Evolutionary conservation across 2,113 vertebrate species (phyloP).

Genomic region (Prionailurus viverrinus): DNA sequence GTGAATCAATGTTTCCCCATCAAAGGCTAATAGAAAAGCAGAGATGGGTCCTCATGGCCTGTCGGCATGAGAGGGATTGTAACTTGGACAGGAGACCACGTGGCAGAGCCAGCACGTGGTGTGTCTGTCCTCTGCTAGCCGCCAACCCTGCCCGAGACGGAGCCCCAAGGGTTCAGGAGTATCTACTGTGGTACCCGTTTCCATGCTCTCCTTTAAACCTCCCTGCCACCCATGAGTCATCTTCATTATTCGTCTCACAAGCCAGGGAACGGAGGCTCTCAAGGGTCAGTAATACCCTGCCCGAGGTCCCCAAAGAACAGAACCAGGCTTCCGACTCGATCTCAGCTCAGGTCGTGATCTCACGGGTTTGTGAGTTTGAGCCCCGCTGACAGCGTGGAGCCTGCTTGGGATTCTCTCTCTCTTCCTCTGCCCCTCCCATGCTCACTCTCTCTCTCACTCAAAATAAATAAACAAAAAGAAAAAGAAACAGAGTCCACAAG

Average conservation of each 20-base stretch:
- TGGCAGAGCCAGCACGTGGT: accelerated
- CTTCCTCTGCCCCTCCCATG: too few species aligned
- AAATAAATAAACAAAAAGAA: too few species aligned
- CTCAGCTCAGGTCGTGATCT: too few species aligned
- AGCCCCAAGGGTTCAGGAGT: accelerated
- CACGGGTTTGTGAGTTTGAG: too few species aligned
- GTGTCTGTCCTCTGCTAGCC: background rate
- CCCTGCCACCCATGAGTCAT: background rate
- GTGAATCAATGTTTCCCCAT: background rate
- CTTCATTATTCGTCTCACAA: background rate
- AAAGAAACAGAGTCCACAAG: background rate
- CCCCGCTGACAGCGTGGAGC: too few species aligned
- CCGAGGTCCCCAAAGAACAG: background rate
- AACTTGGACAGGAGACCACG: accelerated
- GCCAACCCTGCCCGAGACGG: background rate
- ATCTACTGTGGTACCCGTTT: background rate
- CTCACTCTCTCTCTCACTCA: too few species aligned
- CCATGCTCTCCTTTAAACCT: background rate
- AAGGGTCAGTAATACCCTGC: background rate
- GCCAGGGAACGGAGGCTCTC: background rate
- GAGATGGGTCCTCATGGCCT: background rate
- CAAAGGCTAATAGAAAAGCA: background rate
- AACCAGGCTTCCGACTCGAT: background rate
- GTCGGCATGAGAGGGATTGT: background rate
- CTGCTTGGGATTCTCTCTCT: too few species aligned